phyloP scores from a whole-genome alignment of 1,140 invertebrate genomes.

The Solen grandis region DNA sequence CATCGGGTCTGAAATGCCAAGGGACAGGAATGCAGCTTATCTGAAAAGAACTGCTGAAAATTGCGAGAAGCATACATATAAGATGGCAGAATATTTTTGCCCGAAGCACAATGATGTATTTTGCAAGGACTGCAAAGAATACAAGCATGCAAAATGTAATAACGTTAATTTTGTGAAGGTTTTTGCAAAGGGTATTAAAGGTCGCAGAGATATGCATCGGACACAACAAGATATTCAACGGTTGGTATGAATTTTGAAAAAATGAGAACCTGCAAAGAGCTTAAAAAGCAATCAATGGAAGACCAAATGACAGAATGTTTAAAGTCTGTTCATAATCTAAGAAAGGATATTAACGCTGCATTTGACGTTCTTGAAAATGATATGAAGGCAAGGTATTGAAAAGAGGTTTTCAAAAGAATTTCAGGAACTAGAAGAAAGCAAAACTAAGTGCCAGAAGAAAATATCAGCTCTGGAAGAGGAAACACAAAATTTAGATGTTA shows the following conservation, averaged over 20 bases:
- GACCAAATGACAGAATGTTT: slow-evolving; percentile 2
- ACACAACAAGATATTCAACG: neutral
- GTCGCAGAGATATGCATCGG: neutral
- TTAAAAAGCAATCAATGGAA: slow-evolving; percentile 1
- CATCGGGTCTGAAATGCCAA: neutral
- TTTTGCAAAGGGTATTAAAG: slow-evolving; percentile 19
- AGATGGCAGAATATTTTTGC: slow-evolving; percentile 14
- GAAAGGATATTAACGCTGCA: neutral
- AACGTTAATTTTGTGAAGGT: neutral
- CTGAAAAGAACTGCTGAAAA: neutral
- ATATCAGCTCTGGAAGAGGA: slow-evolving; percentile 5
- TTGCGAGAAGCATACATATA: slow-evolving; percentile 14
- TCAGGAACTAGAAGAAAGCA: neutral
- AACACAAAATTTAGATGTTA: neutral
- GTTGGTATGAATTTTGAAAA: slow-evolving; percentile 23
- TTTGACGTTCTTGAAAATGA: slow-evolving; percentile 21
- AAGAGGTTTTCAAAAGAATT: neutral
- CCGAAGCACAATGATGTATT: slow-evolving; percentile 3
- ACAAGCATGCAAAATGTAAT: neutral
- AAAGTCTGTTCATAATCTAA: slow-evolving; percentile 5
- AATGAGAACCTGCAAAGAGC: slow-evolving; percentile 12
- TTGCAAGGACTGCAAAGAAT: slow-evolving; percentile 12
- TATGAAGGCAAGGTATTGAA: neutral
- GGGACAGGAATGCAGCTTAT: neutral
- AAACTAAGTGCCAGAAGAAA: neutral